Percentiles rank a stretch among this genome's conserved stretches.
phyloP scores from a whole-genome alignment of 2,888 invertebrate genomes.

The Drosophila siamana region DNA sequence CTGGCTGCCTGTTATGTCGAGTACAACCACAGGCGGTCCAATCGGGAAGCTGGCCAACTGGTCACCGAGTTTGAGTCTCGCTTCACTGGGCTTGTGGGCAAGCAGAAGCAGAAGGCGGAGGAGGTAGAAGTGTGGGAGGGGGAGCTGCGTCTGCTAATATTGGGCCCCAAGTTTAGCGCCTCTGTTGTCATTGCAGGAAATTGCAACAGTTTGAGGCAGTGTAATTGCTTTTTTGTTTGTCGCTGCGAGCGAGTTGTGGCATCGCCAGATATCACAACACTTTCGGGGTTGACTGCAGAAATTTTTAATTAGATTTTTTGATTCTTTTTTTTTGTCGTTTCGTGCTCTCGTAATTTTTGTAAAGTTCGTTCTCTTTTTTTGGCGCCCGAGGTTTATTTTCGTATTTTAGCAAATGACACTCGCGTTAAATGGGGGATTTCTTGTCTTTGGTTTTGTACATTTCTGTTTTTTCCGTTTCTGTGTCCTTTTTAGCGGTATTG shows the following conservation, averaged over 20 bases:
- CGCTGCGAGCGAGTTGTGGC: conserved; percentile 40
- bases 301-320: conserved; percentile 80
- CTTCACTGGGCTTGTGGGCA: conserved; percentile 38
- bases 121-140: no score
- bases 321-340: conserved; percentile 43
- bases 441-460: conserved; percentile 3
- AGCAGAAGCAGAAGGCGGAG: no score
- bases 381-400: conserved; percentile 67
- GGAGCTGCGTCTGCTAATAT: conserved; percentile 56
- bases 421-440: conserved; percentile 57
- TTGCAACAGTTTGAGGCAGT: conserved; percentile 81
- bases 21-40: conserved; percentile 60
- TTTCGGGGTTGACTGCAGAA: conserved; percentile 44
- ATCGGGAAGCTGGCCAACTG: conserved; percentile 41
- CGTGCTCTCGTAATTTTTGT: conserved; percentile 49
- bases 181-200: conserved; percentile 73
- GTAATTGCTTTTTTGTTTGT: conserved; percentile 83
- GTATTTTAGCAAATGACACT: conserved; percentile 71
- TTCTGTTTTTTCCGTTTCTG: not conserved
- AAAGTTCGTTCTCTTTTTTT: conserved; percentile 21
- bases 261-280: conserved; percentile 7
- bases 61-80: conserved; percentile 17
- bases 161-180: conserved; percentile 69
- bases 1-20: conserved; percentile 76
- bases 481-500: conserved; percentile 14